Evolutionary conservation across 2,888 invertebrate genomes (phyloP).

Genomic region (Melieria crassipennis): DNA sequence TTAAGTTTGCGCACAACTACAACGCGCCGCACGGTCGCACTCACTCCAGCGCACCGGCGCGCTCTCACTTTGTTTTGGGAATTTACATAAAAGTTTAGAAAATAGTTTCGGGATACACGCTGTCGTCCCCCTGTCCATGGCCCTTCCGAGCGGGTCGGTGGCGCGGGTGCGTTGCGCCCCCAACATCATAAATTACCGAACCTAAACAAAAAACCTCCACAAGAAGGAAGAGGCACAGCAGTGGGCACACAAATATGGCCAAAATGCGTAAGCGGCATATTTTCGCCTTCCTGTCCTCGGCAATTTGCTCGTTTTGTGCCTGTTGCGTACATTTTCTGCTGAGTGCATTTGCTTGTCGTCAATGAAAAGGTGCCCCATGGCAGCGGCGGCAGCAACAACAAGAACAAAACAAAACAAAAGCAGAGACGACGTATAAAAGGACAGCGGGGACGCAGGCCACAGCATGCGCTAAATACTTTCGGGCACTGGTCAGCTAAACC

Average conservation of each 20-base stretch:
- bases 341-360: conserved; percentile 67
- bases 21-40: background rate
- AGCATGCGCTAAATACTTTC: conserved; percentile 38
- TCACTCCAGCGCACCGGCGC: background rate
- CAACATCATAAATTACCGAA: conserved; percentile 58
- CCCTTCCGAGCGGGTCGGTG: no score
- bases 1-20: conserved; percentile 51
- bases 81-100: conserved; percentile 62
- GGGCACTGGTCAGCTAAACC: conserved; percentile 2
- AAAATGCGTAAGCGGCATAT: conserved; percentile 41
- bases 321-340: conserved; percentile 57
- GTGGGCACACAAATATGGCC: conserved; percentile 1
- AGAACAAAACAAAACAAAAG: conserved; percentile 32
- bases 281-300: background rate
- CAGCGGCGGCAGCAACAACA: conserved; percentile 40
- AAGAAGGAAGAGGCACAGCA: conserved; percentile 20
- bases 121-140: no score
- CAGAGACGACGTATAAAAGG: conserved; percentile 36
- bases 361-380: conserved; percentile 55
- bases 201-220: conserved; percentile 44
- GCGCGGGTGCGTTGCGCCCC: background rate
- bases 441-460: conserved; percentile 31
- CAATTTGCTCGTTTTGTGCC: no score
- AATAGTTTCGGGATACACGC: conserved; percentile 12
- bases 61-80: conserved; percentile 44